These are phyloP conservation scores for Mastacembelus armatus DNA, from an alignment of 2,797 vertebrate species.

Conservation along the genomic window DNA sequence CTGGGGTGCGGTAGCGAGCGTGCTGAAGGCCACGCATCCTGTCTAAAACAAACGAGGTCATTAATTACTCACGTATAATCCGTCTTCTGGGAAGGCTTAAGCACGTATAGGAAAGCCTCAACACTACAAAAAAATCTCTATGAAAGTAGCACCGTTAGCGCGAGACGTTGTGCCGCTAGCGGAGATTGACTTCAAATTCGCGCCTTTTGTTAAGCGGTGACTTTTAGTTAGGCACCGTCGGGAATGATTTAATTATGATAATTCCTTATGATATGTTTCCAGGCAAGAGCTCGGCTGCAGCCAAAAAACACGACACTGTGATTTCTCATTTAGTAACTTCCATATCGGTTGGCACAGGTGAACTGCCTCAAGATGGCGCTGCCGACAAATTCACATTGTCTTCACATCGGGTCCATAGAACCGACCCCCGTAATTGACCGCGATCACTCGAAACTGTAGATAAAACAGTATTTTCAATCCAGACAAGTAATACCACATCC, in stretches of 20 bases:
- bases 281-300: accelerated
- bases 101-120: accelerated
- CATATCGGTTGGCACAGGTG: neutral
- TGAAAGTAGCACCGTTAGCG: neutral
- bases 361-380: slow-evolving; percentile 54
- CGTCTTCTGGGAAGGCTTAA: accelerated
- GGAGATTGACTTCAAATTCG: neutral
- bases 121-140: neutral
- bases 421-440: neutral
- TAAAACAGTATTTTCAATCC: neutral
- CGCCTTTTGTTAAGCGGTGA: slow-evolving; percentile 23
- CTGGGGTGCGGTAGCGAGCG: slow-evolving; percentile 68
- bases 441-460: neutral
- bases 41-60: neutral
- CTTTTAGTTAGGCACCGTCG: accelerated
- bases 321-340: neutral
- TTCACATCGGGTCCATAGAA: too few species aligned
- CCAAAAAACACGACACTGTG: accelerated
- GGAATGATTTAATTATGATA: accelerated
- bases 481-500: neutral
- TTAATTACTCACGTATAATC: accelerated
- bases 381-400: neutral
- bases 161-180: too few species aligned
- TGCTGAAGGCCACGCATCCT: neutral
- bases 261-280: accelerated